phyloP scores from a whole-genome alignment of 2,888 invertebrate genomes.

The Pemphredon lugubris region DNA sequence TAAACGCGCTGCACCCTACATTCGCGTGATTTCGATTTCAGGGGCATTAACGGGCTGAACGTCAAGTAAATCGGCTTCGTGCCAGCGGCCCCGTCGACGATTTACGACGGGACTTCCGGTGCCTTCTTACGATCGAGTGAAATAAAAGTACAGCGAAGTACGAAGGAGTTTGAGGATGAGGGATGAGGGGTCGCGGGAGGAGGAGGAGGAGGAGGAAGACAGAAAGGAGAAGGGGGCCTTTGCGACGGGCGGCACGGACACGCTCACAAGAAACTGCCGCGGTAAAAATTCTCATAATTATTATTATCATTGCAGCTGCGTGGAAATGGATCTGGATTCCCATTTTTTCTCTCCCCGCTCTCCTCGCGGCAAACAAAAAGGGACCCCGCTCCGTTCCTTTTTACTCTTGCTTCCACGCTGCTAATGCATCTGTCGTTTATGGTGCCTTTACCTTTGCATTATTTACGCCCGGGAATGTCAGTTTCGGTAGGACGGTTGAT shows the following conservation, averaged over 20 bases:
- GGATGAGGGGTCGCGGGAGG: not conserved
- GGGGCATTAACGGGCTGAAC: conserved; percentile 30
- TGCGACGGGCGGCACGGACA: not conserved
- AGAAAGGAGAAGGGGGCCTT: not conserved
- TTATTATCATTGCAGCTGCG: conserved; percentile 26
- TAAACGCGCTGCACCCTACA: too few species aligned
- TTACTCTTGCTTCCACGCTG: too few species aligned
- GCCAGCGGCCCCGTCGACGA: conserved; percentile 58
- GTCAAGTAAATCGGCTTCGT: conserved; percentile 54
- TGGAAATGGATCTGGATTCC: conserved; percentile 24
- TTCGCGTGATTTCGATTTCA: conserved; percentile 33
- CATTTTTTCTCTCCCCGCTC: not conserved
- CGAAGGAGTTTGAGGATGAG: conserved; percentile 12
- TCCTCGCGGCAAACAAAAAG: conserved; percentile 17
- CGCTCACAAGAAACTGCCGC: conserved; percentile 8
- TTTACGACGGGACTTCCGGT: conserved; percentile 56
- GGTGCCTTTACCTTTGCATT: not conserved
- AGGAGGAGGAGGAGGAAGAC: not conserved
- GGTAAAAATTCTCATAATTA: conserved; percentile 36
- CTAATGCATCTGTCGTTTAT: too few species aligned
- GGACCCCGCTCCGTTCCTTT: conserved; percentile 16
- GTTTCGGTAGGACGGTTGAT: too few species aligned
- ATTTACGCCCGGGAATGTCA: not conserved
- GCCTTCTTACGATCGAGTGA: conserved; percentile 40
- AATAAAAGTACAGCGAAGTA: conserved; percentile 18